Conservation (phyloP, 2,888 invertebrate species). For the Esperia sulphurella region DNA sequence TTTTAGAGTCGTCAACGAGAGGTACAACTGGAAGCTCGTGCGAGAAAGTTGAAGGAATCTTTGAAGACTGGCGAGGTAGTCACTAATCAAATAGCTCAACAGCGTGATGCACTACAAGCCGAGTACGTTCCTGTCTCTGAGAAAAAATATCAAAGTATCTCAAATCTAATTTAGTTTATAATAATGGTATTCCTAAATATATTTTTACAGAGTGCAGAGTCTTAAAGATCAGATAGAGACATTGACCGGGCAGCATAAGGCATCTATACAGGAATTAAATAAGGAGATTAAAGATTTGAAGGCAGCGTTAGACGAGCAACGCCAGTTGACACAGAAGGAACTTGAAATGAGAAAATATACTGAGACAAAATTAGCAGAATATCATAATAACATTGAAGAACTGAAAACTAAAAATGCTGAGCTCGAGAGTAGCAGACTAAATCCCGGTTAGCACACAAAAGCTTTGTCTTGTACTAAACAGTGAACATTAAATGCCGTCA, state of each 20-base stretch:
- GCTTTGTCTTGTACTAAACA: too few species aligned
- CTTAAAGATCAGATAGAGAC: conserved; percentile 55
- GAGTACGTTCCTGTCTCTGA: conserved; percentile 39
- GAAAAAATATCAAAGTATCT: too few species aligned
- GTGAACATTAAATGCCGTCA: too few species aligned
- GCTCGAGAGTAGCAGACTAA: conserved; percentile 50
- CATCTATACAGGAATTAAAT: conserved; percentile 42
- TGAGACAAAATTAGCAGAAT: conserved; percentile 37
- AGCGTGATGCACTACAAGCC: conserved; percentile 51
- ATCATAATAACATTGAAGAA: conserved; percentile 40
- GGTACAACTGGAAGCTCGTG: conserved; percentile 62
- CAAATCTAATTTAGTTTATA: too few species aligned
- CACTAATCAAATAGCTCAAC: conserved; percentile 52
- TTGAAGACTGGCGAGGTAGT: conserved; percentile 66
- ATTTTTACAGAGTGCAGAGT: conserved; percentile 39
- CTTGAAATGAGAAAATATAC: conserved; percentile 36
- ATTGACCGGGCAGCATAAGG: conserved; percentile 43
- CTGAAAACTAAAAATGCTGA: conserved; percentile 50
- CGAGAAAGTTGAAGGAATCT: conserved; percentile 65
- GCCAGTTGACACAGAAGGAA: conserved; percentile 34
- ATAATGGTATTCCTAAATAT: conserved; percentile 1
- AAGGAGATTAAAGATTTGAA: conserved; percentile 48
- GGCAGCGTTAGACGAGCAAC: conserved; percentile 41
- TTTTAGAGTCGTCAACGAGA: conserved; percentile 65
- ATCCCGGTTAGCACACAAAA: conserved; percentile 39